Evolutionary conservation across 2,888 invertebrate genomes (phyloP).

Genomic region (Oxyteleia sp.): DNA sequence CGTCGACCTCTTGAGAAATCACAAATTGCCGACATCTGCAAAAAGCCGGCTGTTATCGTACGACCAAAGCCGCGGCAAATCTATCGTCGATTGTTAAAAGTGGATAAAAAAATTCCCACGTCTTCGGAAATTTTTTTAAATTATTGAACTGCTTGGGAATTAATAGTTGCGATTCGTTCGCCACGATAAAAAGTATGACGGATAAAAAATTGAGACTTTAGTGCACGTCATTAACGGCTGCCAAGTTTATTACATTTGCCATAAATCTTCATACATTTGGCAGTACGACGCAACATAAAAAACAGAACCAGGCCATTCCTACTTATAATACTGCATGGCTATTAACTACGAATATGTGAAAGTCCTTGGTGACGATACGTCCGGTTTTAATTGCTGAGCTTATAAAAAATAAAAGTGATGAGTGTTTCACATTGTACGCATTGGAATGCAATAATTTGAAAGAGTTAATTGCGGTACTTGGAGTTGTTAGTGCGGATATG

Average conservation of each 20-base stretch:
- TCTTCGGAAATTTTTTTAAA: neutral
- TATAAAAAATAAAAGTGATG: no score
- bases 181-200: neutral
- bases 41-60: neutral
- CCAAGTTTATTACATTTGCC: conserved; percentile 55
- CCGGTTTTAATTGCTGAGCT: no score
- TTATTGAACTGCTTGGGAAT: no score
- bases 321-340: conserved; percentile 27
- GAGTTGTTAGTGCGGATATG: conserved; percentile 6
- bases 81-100: no score
- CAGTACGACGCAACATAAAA: conserved; percentile 28
- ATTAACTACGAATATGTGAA: conserved; percentile 3
- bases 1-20: conserved; percentile 30
- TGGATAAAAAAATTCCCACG: no score
- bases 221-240: conserved; percentile 47
- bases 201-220: conserved; percentile 23
- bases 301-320: conserved; percentile 46
- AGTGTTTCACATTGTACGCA: no score
- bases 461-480: neutral
- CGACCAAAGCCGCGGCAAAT: neutral
- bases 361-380: no score
- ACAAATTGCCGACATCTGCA: neutral
- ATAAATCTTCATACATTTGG: conserved; percentile 55
- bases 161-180: neutral
- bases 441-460: no score